Conservation (phyloP, 2,797 vertebrate species). For the Sebastes umbrosus region DNA sequence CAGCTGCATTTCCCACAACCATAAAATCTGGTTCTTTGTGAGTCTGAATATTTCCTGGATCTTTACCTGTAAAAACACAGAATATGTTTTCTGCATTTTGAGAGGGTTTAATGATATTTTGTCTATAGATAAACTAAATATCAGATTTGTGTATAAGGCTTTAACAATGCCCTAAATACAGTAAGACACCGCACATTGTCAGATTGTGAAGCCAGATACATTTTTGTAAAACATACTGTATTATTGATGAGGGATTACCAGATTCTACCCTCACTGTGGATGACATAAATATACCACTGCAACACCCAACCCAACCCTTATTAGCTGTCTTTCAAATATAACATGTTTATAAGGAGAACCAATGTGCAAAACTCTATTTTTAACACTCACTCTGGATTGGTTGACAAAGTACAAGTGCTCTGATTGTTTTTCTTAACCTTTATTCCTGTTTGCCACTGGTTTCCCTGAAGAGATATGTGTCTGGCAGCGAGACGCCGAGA, state of each 20-base stretch:
- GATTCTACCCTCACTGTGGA: background rate
- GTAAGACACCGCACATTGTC: background rate
- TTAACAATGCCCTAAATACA: background rate
- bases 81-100: background rate
- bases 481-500: slow-evolving; percentile 24
- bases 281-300: background rate
- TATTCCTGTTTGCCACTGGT: slow-evolving; percentile 16
- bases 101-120: background rate
- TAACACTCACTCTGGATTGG: background rate
- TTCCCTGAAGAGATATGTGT: slow-evolving; percentile 27
- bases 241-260: background rate
- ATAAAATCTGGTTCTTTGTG: background rate
- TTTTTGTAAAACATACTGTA: background rate
- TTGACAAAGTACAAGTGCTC: slow-evolving; percentile 5
- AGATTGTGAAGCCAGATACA: background rate
- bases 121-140: background rate
- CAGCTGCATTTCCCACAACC: background rate
- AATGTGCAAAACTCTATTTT: background rate
- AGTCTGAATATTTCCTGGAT: background rate
- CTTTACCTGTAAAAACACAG: background rate
- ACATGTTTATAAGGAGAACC: background rate
- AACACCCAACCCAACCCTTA: background rate
- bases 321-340: background rate
- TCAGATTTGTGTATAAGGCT: background rate
- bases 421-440: slow-evolving; percentile 8